Evolutionary conservation across 2,888 invertebrate species (phyloP).

Genomic region (Campaea margaritaria): DNA sequence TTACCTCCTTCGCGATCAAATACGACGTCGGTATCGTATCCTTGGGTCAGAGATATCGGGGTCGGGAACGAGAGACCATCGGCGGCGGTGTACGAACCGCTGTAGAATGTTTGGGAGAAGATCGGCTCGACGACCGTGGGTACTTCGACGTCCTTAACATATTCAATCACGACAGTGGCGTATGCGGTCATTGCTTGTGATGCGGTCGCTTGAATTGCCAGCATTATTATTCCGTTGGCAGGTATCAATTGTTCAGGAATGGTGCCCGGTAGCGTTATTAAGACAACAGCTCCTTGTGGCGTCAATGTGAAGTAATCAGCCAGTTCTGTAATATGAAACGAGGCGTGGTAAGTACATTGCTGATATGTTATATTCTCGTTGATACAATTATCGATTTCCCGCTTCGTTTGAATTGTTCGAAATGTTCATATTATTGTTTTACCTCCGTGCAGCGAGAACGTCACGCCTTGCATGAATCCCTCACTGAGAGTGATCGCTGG

Average conservation of each 20-base stretch:
- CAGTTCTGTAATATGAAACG: conserved; percentile 9
- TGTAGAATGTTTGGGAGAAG: conserved; percentile 43
- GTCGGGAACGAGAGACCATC: conserved; percentile 36
- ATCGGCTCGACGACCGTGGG: conserved; percentile 13
- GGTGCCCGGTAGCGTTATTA: conserved; percentile 22
- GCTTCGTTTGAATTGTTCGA: not conserved
- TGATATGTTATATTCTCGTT: not conserved
- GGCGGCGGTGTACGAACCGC: conserved; percentile 39
- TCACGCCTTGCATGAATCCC: conserved; percentile 45
- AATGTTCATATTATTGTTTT: conserved; percentile 2
- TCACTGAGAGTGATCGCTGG: conserved; percentile 44
- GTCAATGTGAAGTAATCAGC: conserved; percentile 8
- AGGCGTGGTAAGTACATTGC: not conserved
- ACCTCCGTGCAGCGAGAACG: conserved; percentile 50
- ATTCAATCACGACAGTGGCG: conserved; percentile 29
- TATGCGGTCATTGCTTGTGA: conserved; percentile 24
- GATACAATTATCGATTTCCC: not conserved
- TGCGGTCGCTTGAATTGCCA: conserved; percentile 32
- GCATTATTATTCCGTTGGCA: conserved; percentile 23
- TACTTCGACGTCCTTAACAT: conserved; percentile 16
- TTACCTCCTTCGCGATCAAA: conserved; percentile 52
- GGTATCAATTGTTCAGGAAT: conserved; percentile 49
- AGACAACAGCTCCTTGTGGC: conserved; percentile 12
- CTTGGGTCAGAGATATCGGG: conserved; percentile 39
- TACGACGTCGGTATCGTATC: conserved; percentile 42